phyloP scores from a whole-genome alignment of 2,797 vertebrate species.

The Streptopelia turtur region DNA sequence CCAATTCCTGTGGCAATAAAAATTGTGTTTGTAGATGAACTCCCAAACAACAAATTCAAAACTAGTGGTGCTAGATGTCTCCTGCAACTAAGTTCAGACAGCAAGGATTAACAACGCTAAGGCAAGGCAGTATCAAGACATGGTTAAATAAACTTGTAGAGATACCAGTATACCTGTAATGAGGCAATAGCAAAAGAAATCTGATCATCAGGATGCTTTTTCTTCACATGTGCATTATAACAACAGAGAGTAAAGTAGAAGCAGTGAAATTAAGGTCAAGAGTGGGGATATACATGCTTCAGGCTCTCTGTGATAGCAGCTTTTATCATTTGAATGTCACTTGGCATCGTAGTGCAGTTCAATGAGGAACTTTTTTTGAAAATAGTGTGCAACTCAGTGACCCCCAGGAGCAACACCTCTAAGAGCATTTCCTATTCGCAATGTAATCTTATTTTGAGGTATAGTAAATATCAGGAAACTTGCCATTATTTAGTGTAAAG shows the following conservation, averaged over 20 bases:
- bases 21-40: slow-evolving; percentile 22
- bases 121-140: background rate
- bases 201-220: background rate
- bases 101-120: background rate
- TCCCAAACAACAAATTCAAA: background rate
- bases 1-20: background rate
- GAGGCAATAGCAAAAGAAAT: background rate
- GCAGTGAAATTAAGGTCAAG: background rate
- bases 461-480: background rate
- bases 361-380: background rate
- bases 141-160: background rate
- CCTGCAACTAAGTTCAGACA: background rate
- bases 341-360: background rate
- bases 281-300: background rate
- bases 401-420: background rate
- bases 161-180: background rate
- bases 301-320: background rate
- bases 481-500: background rate
- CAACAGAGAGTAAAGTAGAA: background rate
- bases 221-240: background rate
- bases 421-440: background rate
- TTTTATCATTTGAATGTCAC: background rate
- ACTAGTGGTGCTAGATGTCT: background rate
- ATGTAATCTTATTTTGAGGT: background rate
- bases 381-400: background rate